Conservation (phyloP, 2,113 vertebrate species). For the Vulpes lagopus region DNA sequence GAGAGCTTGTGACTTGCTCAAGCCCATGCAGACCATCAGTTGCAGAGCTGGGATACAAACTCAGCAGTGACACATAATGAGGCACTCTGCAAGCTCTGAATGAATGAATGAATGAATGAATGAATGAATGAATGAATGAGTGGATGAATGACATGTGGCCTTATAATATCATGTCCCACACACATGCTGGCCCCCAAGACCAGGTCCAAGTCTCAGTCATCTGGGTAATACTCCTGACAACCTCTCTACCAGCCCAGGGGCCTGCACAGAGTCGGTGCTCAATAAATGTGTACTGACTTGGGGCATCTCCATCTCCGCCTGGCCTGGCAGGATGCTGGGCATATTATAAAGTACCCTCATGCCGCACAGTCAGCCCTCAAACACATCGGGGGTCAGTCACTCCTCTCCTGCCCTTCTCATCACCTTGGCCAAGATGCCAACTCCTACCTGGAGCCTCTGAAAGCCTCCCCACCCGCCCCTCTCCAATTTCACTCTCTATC, state of each 20-base stretch:
- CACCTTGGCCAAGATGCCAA: background rate
- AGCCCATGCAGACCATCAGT: background rate
- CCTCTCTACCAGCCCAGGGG: background rate
- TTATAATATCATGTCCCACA: background rate
- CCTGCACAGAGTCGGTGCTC: background rate
- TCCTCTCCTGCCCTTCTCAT: background rate
- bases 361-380: background rate
- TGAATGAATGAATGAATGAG: background rate
- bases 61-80: background rate
- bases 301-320: background rate
- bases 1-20: background rate
- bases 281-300: background rate
- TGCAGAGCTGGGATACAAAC: background rate
- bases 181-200: background rate
- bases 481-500: background rate
- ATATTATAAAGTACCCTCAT: fast-evolving
- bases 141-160: background rate
- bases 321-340: background rate
- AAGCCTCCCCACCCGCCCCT: background rate
- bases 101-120: background rate
- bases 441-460: background rate
- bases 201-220: no score
- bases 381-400: background rate
- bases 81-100: background rate
- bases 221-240: background rate